These are phyloP conservation scores for Cynopterus sphinx DNA, from an alignment of 2,797 vertebrate genomes.

Conservation along the genomic window DNA sequence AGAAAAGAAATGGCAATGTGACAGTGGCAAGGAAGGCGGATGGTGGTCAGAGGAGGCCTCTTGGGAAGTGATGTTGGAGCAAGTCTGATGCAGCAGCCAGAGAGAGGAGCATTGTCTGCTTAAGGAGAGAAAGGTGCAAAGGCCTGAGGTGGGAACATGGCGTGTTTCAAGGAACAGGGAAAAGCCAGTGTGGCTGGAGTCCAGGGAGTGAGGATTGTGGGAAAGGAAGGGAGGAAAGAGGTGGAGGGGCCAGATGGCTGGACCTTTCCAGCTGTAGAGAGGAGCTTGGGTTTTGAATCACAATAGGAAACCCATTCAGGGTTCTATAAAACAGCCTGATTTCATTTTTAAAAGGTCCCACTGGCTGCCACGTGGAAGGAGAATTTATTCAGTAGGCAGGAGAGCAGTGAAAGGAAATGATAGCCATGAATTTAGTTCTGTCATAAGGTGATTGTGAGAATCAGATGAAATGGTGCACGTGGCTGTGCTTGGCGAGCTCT, in stretches of 20 bases:
- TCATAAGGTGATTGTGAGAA: not conserved
- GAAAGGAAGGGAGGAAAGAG: not conserved
- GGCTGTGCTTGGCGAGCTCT: not conserved
- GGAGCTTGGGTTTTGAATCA: not conserved
- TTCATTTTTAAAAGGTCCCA: not conserved
- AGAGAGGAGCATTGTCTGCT: not conserved
- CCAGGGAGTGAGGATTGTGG: not conserved
- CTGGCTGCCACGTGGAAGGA: not conserved
- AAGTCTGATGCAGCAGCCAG: not conserved
- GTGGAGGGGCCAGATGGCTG: not conserved
- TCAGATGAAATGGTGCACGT: accelerated
- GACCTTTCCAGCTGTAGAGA: not conserved
- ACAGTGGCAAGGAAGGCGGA: not conserved
- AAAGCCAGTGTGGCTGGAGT: not conserved
- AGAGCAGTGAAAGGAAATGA: not conserved
- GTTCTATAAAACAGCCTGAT: not conserved
- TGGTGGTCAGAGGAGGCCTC: not conserved
- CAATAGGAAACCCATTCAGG: not conserved
- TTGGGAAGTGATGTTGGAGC: no score
- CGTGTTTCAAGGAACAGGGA: not conserved
- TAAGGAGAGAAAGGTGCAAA: not conserved
- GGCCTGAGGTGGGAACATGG: not conserved
- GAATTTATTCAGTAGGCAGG: not conserved
- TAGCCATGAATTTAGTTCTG: accelerated
- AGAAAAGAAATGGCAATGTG: not conserved